Evolutionary conservation across 1,140 invertebrate genomes (phyloP), one percentile per base, ranked within the genome.

Genomic region (Polypedilum vanderplanki): DNA sequence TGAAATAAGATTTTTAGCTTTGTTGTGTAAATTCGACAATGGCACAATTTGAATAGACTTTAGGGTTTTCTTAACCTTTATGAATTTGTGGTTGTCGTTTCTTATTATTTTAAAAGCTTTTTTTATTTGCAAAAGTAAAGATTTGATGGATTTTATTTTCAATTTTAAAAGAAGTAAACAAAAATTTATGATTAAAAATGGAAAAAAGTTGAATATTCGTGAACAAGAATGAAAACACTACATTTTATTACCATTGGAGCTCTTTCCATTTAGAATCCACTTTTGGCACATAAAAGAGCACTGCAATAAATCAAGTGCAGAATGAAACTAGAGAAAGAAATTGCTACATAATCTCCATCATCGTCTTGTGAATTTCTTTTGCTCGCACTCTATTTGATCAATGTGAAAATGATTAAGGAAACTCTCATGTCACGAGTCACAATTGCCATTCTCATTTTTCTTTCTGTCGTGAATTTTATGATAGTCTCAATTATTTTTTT

Each of bases 261-360:
- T 57, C 46, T 46, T 8, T 57, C 41, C 12, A 33, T 33, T 3
- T 15, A n/a, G 12, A n/a, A n/a, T 57, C 46, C 46, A 15, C 46
- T 57, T 57, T 57, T 57, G 46, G 46, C 46, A 57, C 12, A 57
- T 57, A 57, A 57, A 57, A 12, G n/a, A 57, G n/a, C 46, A 57
- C 12, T 57, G 46, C 46, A 57, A 57, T 57, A 57, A 57, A 57
- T 57, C 46, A 57, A 57, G 46, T 57, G 46, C 46, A 57, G n/a
- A 57, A 1, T 1, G 46, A 9, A 46, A 57, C 24, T 33, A 33
- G 5, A 33, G 24, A 33, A 33, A 33, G 24, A 33, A 57, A 57
- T 12, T 57, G 46, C 46, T 57, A 57, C n/a, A 57, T 57, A 57
- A 57, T 57, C 46, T 57, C n/a, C n/a, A 12, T 57, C 46, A 57